Evolutionary conservation across 2,797 vertebrate genomes (phyloP).

Genomic region (Bradypus variegatus): DNA sequence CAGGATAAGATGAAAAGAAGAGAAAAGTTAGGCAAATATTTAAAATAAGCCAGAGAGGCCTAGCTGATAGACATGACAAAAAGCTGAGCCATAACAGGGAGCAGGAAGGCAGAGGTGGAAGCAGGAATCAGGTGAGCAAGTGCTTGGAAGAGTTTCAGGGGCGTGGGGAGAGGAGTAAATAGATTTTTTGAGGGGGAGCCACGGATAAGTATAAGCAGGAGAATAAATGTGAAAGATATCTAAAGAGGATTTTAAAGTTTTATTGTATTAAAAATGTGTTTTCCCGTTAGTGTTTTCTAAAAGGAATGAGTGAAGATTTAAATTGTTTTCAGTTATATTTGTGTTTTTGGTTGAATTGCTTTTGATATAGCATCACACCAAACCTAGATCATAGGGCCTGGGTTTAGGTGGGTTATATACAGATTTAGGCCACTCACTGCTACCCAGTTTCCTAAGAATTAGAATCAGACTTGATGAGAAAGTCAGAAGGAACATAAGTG

Average conservation of each 20-base stretch:
- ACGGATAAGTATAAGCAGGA: no score
- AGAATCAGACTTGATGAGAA: background rate
- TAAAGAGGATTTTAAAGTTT: background rate
- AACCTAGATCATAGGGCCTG: background rate
- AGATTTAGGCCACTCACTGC: background rate
- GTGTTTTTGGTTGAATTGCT: background rate
- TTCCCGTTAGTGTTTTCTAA: background rate
- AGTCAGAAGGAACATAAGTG: background rate
- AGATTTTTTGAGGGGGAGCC: background rate
- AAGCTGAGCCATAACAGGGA: background rate
- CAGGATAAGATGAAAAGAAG: background rate
- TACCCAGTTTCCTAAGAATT: background rate
- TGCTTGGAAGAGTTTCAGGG: background rate
- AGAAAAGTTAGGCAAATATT: background rate
- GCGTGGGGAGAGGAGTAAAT: background rate
- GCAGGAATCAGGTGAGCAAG: background rate
- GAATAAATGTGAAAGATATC: background rate
- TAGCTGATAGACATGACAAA: background rate
- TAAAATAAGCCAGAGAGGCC: background rate
- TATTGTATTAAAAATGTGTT: background rate
- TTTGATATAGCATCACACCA: background rate
- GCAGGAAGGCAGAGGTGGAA: background rate
- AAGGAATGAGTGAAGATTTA: background rate
- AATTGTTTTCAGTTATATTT: constrained; percentile 4
- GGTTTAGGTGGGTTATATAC: background rate